Base-by-base conservation (phyloP, 2,888 invertebrate genomes). In the Glomeris marginata region DNA sequence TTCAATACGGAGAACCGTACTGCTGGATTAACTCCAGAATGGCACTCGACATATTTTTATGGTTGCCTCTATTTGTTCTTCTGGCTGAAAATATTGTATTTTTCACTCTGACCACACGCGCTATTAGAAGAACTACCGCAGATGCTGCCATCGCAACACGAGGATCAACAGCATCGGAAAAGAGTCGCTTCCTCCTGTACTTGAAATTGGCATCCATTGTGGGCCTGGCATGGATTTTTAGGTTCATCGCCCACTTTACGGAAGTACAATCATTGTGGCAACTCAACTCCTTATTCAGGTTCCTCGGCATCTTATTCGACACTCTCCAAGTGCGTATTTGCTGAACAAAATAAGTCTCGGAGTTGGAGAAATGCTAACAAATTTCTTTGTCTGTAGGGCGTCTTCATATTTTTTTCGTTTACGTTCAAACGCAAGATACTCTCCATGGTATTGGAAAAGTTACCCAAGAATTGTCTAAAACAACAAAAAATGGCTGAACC, bases 391-490 rank as follows among this genome's bases (percentile, higher is more conserved):
- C 28, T 28, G 28, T 71, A 72, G 59, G 72, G 72, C 2, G 59
- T 70, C 20, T 72, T 71, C 59, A 70, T 72, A 47, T 70, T 72
- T 57, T 55, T 69, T 3, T 69, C 69, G 1, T 72, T 72, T 60
- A 69, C 71, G 48, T 50, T 40, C 41, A 50, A 50, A n/a, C 21
- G 2, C 13, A 50, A 28, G 8, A 38, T 37, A 3, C n/a, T 45
- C 2, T 28, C 16, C 8, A 21, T 37, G 45, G 6, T 49, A 8
- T 5, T 28, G 28, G 28, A 28, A 28, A 28, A 28, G 28, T 28
- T 28, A 8, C 28, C 28, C 28, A 28, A 28, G 28, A 28, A 28
- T 8, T 28, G 3, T 8, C 28, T 28, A 28, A 28, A 3, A 8
- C 28, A 3, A 8, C 28, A 8, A 28, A 3, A 28, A 8, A 8